Conservation (phyloP, 2,113 vertebrate genomes). For the Phainopepla nitens region DNA sequence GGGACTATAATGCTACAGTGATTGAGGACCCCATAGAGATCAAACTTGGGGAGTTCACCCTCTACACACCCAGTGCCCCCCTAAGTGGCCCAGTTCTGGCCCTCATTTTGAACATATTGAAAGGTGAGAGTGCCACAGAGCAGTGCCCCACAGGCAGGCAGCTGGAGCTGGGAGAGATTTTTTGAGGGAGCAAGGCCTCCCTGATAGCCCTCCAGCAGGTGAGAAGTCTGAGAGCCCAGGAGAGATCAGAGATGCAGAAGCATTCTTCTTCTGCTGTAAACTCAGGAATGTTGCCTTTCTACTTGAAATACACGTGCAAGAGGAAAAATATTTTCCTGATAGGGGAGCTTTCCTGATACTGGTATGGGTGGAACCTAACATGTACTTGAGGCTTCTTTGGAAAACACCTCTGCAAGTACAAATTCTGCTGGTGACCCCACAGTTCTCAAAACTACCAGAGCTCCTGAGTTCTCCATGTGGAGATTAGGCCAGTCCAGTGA, state of each 20-base stretch:
- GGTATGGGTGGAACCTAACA: neutral
- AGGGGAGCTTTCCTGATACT: neutral
- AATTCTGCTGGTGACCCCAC: neutral
- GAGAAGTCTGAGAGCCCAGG: neutral
- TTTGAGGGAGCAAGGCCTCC: neutral
- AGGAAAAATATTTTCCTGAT: neutral
- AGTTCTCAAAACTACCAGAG: neutral
- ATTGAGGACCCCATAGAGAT: conserved; percentile 76
- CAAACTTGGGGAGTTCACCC: conserved; percentile 74
- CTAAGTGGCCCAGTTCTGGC: conserved; percentile 89
- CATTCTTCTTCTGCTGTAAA: neutral
- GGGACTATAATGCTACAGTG: conserved; percentile 75
- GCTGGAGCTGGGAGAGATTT: neutral
- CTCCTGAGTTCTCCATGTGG: neutral
- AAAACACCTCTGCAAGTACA: neutral
- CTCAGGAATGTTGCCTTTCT: neutral
- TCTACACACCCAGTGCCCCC: conserved; percentile 82
- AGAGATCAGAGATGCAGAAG: neutral
- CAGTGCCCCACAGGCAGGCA: neutral
- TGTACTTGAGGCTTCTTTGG: neutral
- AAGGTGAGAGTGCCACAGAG: conserved; percentile 69
- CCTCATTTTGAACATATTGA: conserved; percentile 91
- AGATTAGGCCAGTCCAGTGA: neutral
- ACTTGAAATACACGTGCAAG: neutral
- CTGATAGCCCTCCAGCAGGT: neutral